phyloP scores from a whole-genome alignment of 2,888 invertebrate genomes.

The Drosophila nigritarsus region DNA sequence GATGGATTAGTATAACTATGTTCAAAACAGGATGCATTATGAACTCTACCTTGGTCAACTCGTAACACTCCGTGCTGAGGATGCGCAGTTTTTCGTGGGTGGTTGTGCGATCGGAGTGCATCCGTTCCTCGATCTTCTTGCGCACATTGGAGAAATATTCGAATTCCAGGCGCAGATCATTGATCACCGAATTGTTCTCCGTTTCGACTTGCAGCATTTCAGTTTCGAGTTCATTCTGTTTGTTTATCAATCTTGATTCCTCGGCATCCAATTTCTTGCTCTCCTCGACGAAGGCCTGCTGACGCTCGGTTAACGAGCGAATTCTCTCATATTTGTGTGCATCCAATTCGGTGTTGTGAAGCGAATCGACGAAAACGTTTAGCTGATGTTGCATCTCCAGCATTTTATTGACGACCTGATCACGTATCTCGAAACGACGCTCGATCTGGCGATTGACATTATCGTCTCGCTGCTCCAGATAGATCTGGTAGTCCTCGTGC shows the following conservation, averaged over 20 bases:
- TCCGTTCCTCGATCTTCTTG: slow-evolving; percentile 71
- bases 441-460: slow-evolving; percentile 74
- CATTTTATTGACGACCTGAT: slow-evolving; percentile 75
- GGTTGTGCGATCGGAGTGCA: slow-evolving; percentile 58
- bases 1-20: slow-evolving; percentile 7
- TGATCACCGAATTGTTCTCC: slow-evolving; percentile 64
- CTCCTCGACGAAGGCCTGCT: slow-evolving; percentile 74
- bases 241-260: slow-evolving; percentile 52
- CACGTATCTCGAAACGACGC: slow-evolving; percentile 75
- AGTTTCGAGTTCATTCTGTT: slow-evolving; percentile 55
- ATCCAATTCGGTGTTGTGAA: slow-evolving; percentile 72
- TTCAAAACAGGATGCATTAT: background rate
- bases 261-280: slow-evolving; percentile 64
- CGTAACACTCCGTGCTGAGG: slow-evolving; percentile 75
- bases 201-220: slow-evolving; percentile 67
- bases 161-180: slow-evolving; percentile 76
- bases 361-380: slow-evolving; percentile 61
- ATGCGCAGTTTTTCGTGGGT: slow-evolving; percentile 77
- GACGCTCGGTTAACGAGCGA: slow-evolving; percentile 72
- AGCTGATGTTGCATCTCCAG: slow-evolving; percentile 68
- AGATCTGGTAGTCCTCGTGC: slow-evolving; percentile 68
- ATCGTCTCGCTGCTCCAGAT: slow-evolving; percentile 71
- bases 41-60: slow-evolving; percentile 69
- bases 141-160: slow-evolving; percentile 78
- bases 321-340: slow-evolving; percentile 77